Base-by-base conservation (phyloP, 2,797 vertebrate species). In the Malurus leucopterus region DNA sequence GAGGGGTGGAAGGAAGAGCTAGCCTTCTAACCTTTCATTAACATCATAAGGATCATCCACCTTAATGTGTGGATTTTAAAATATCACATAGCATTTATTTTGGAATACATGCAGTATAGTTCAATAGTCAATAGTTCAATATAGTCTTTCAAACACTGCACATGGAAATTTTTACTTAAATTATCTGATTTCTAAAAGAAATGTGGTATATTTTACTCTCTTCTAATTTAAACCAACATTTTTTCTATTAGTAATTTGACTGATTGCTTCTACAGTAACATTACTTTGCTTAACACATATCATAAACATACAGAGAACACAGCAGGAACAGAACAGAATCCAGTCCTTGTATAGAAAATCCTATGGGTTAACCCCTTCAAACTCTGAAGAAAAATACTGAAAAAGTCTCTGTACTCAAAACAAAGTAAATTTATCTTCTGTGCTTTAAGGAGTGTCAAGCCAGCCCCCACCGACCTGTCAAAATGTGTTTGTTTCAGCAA, bases 401-500 rank as follows among this genome's bases (percentile, higher is more conserved):
- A 72, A 88, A 82, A 80, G 4, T 18, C 11, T 70, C 49, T 84
- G 11, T 26, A 11, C 10, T 79, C 46, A 46, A 72, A 65, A 78
- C 21, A 65, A 78, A 59, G 18, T 53, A 55, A 85, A 58, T 68
- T 83, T 40, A 1, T 76, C 68, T 86, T 93, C 63, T 62, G 17
- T 1, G 2, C 29, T 90, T 77, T 85, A 62, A 90, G 53, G 47
- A 59, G 38, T 55, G 15, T 41, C 47, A 65, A 41, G 11, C 29
- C 78, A 62, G 36, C 17, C 41, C 51, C 38, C 62, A 24, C 7
- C 73, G 64, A 70, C 20, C 41, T 84, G 57, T 79, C 53, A 91
- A 84, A 76, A 76, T 47, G 27, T 73, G 54, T 84, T 84, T 38
- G 14, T 53, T 91, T 88, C 80, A 92, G 59, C 49, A 92, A 70